A percentile compares a stretch with the other conserved stretches of the same genome.
These are phyloP conservation scores for Bursaphelenchus mucronatus DNA, from an alignment of 1,140 invertebrate genomes.

Conservation along the genomic window DNA sequence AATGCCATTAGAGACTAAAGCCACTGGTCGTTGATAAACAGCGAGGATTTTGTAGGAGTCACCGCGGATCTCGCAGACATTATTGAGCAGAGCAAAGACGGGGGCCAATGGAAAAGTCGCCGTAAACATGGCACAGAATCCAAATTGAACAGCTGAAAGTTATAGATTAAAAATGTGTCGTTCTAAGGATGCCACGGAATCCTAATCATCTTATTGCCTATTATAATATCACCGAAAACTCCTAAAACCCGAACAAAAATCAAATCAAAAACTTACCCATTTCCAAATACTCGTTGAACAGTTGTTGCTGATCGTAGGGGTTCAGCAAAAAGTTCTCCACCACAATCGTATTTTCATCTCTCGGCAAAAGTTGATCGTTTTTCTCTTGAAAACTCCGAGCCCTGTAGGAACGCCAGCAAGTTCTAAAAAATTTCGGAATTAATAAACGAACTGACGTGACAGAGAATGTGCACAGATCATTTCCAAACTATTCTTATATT, in stretches of 20 bases:
- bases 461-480: too few species aligned
- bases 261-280: conserved; percentile 70
- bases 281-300: conserved; percentile 91
- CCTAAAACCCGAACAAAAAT: background rate
- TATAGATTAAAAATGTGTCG: background rate
- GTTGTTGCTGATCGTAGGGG: conserved; percentile 75
- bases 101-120: conserved; percentile 83
- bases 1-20: conserved; percentile 72
- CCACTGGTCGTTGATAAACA: conserved; percentile 70
- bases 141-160: conserved; percentile 68
- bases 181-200: too few species aligned
- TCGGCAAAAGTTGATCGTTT: conserved; percentile 55
- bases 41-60: conserved; percentile 75
- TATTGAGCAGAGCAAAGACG: conserved; percentile 79
- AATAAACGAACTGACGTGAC: too few species aligned
- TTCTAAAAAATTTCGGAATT: too few species aligned
- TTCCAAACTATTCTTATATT: too few species aligned
- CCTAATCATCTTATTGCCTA: too few species aligned
- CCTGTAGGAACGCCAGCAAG: too few species aligned
- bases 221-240: too few species aligned
- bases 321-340: conserved; percentile 79
- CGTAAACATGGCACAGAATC: conserved; percentile 82
- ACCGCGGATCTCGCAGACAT: conserved; percentile 79
- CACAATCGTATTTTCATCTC: conserved; percentile 69
- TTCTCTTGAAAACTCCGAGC: background rate